Conservation (phyloP, 92 coral and sea anemone genomes). For the Porites cylindrica region DNA sequence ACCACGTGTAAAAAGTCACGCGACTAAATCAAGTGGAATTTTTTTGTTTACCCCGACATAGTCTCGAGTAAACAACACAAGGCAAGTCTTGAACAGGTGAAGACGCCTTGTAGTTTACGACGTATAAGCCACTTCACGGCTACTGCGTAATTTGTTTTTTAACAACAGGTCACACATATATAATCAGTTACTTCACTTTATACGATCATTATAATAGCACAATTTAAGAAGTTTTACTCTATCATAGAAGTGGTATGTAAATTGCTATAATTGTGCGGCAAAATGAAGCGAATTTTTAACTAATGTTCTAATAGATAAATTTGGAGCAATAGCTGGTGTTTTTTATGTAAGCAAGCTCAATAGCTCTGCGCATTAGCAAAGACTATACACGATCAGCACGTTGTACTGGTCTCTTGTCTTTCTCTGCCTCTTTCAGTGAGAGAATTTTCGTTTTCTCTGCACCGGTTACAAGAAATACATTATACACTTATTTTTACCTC, state of each 20-base stretch:
- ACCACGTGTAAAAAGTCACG: slow-evolving; percentile 9
- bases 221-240: neutral
- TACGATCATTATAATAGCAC: too few species aligned
- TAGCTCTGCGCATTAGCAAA: too few species aligned
- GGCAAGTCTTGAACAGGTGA: neutral
- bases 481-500: neutral
- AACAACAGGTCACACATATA: neutral
- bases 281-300: neutral
- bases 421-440: neutral
- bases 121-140: too few species aligned
- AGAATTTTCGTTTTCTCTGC: neutral
- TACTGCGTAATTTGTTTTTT: neutral
- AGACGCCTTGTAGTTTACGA: neutral
- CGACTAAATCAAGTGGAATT: neutral
- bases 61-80: neutral
- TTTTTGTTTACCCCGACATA: neutral
- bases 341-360: too few species aligned
- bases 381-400: neutral
- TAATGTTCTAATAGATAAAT: too few species aligned
- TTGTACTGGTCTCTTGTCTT: too few species aligned
- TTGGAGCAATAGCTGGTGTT: neutral
- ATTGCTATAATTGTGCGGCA: neutral
- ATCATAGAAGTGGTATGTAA: neutral
- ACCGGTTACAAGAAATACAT: neutral
- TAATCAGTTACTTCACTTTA: neutral